Conservation (phyloP, 2,797 vertebrate species). For the Typhlichthys subterraneus region DNA sequence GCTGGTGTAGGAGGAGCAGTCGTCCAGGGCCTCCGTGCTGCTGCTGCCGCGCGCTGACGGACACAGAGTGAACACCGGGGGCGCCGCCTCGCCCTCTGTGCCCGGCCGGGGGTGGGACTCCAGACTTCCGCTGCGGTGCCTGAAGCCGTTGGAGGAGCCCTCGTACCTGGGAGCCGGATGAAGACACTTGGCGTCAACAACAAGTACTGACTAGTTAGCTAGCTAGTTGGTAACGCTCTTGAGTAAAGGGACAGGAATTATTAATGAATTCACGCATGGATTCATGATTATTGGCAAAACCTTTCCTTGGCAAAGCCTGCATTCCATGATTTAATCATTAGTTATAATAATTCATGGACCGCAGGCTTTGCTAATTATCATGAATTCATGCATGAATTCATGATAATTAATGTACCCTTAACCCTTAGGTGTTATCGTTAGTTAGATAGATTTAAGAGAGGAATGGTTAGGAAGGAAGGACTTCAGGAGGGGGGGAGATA, state of each 20-base stretch:
- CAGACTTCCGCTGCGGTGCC: constrained; percentile 91
- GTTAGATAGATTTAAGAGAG: no score
- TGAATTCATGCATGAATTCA: neutral
- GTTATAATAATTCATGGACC: no score
- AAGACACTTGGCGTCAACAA: no score
- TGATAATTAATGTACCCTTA: neutral
- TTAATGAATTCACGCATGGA: no score
- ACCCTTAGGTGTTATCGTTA: no score
- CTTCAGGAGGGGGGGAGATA: constrained; percentile 15
- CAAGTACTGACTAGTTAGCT: no score
- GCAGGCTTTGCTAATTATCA: no score
- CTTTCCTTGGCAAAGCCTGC: no score
- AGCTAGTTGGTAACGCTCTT: no score
- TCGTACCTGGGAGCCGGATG: constrained; percentile 78
- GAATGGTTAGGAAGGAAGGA: constrained; percentile 1
- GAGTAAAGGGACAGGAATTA: no score
- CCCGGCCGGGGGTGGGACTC: constrained; percentile 87
- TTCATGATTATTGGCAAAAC: no score
- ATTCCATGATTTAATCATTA: no score
- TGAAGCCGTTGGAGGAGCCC: constrained; percentile 81
- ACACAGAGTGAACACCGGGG: constrained; percentile 82
- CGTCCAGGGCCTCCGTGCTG: constrained; percentile 91
- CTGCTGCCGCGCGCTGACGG: constrained; percentile 86
- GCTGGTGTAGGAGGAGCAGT: constrained; percentile 92
- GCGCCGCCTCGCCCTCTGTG: constrained; percentile 78